Evolutionary conservation across 2,888 invertebrate genomes (phyloP), one percentile per base, ranked within the genome.

Genomic region (Neoascia interrupta): DNA sequence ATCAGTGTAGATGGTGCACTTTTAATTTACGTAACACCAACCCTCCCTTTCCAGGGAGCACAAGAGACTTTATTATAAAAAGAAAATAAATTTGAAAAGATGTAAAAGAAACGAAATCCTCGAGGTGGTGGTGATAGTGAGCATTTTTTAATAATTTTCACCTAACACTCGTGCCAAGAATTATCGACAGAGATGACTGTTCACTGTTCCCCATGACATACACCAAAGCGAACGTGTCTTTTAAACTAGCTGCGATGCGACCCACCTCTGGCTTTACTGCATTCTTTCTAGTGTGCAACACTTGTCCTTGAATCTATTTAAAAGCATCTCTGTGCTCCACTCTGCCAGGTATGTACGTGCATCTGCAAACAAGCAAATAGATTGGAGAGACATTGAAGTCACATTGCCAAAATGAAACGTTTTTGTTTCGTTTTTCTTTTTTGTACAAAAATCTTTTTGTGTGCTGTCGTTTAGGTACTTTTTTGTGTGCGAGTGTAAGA

Each of bases 251-350:
- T 36, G 26, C 41, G n/a, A 23, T 16, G 8, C 15, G 41, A 28
- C 43, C 31, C 66, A 79, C 47, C 66, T 54, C 54, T 43, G 16
- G 13, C 26, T 73, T 18, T 64, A 45, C 23, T 79, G 68, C 61
- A 66, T 37, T 53, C n/a, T 72, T 45, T 68, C 49, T 73, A 73
- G 61, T 66, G 36, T 79, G 79, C 79, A 73, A 68, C 66, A 79
- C 73, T 79, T 79, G 73, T 73, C 79, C 79, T 79, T 79, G 79
- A 79, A 79, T 79, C 79, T 79, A 79, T 79, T 79, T 79, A 68
- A 79, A 73, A 61, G 56, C 66, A 66, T 73, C 61, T 66, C 56
- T 66, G 79, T 39, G 41, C 61, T 73, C 53, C 70, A 60, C 49
- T n/a, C n/a, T 54, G 76, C 41, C 76, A 79, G 76, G 76, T 79